Evolutionary conservation across 2,888 invertebrate species (phyloP).

Genomic region (Clepsis dumicolana): DNA sequence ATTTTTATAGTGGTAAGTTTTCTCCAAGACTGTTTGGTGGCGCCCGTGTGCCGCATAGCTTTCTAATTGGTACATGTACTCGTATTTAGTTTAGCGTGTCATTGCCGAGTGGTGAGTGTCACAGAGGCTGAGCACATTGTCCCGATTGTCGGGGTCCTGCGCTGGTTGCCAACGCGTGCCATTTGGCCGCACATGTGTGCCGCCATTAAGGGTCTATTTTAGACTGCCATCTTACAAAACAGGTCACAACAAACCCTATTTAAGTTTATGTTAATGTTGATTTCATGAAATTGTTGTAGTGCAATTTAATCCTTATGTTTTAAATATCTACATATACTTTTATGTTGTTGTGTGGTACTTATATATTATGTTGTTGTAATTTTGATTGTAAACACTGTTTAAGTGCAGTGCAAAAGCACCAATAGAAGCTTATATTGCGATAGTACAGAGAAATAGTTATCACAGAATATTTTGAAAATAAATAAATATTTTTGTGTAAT

Average conservation of each 20-base stretch:
- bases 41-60: slow-evolving; percentile 48
- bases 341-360: too few relatives aligned
- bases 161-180: slow-evolving; percentile 69
- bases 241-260: slow-evolving; percentile 19
- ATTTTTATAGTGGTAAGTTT: slow-evolving; percentile 56
- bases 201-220: slow-evolving; percentile 59
- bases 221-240: slow-evolving; percentile 34
- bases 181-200: slow-evolving; percentile 74
- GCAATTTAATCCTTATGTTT: slow-evolving; percentile 46
- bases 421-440: slow-evolving; percentile 73
- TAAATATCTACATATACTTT: too few relatives aligned
- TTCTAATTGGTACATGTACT: slow-evolving; percentile 54
- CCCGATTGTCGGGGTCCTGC: slow-evolving; percentile 63
- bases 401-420: slow-evolving; percentile 65
- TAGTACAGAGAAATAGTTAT: slow-evolving; percentile 55
- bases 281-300: slow-evolving; percentile 36
- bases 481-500: slow-evolving; percentile 31
- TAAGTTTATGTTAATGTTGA: slow-evolving; percentile 36
- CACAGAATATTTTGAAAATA: slow-evolving; percentile 35
- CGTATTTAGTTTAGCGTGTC: slow-evolving; percentile 65
- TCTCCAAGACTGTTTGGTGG: slow-evolving; percentile 61
- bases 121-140: slow-evolving; percentile 68
- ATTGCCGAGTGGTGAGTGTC: slow-evolving; percentile 63
- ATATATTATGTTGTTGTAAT: slow-evolving; percentile 8
- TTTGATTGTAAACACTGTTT: slow-evolving; percentile 33